Conservation (phyloP, 1,140 invertebrate genomes). For the Procambarus clarkii region DNA sequence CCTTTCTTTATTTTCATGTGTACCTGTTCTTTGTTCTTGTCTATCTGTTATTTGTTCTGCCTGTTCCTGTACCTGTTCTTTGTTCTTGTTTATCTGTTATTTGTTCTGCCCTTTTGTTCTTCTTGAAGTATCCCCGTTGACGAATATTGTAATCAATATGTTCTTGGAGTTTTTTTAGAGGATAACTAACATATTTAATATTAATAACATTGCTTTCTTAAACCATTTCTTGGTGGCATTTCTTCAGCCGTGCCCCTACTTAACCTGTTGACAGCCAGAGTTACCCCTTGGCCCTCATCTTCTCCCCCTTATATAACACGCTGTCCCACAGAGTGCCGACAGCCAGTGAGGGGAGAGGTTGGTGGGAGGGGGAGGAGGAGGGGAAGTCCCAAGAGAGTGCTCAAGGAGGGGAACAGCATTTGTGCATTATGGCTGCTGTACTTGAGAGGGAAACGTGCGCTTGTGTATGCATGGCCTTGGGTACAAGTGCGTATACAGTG, state of each 20-base stretch:
- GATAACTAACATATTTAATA: no score
- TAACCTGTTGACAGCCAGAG: background rate
- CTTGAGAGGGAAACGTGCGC: background rate
- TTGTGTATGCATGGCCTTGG: background rate
- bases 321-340: background rate
- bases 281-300: background rate
- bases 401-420: slow-evolving; percentile 3
- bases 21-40: no score
- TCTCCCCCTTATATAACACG: background rate
- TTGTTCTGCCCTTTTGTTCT: no score
- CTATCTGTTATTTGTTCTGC: no score
- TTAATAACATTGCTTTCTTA: background rate
- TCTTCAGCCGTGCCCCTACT: background rate
- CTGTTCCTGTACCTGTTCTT: no score
- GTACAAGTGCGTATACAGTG: background rate
- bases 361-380: background rate
- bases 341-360: background rate
- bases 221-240: background rate
- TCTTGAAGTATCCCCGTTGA: no score
- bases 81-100: no score
- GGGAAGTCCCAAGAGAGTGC: slow-evolving; percentile 1
- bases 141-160: no score
- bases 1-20: no score
- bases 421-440: background rate
- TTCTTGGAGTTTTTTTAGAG: no score